phyloP scores from a whole-genome alignment of 1,140 invertebrate genomes.

The Philopotamus ludificatus region DNA sequence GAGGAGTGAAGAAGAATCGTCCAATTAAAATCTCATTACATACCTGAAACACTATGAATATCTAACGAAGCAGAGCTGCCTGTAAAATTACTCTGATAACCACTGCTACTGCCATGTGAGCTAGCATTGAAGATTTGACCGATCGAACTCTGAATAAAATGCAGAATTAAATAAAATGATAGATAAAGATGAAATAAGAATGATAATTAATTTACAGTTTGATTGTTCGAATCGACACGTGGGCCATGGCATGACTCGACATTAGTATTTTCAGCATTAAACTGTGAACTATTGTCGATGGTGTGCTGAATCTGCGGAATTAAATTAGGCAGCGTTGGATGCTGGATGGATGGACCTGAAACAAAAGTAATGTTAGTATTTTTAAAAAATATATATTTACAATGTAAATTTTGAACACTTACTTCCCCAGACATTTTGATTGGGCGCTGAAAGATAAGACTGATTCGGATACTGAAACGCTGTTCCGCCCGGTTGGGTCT shows the following conservation, averaged over 20 bases:
- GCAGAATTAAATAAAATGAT: neutral
- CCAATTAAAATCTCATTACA: neutral
- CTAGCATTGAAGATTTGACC: constrained; percentile 51
- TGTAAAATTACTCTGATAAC: constrained; percentile 58
- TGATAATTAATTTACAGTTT: constrained; percentile 24
- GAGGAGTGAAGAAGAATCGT: no score
- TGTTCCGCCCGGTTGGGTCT: constrained; percentile 38
- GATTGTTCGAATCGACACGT: constrained; percentile 20
- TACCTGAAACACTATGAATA: constrained; percentile 52
- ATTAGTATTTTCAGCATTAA: constrained; percentile 1
- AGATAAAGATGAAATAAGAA: neutral
- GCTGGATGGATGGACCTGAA: constrained; percentile 7
- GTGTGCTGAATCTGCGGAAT: neutral
- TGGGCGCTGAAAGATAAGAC: constrained; percentile 15
- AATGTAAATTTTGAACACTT: constrained; percentile 35
- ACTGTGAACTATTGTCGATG: constrained; percentile 8
- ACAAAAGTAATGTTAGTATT: neutral
- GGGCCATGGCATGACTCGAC: constrained; percentile 9
- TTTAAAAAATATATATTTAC: neutral
- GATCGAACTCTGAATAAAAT: constrained; percentile 45
- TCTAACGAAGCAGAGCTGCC: constrained; percentile 53
- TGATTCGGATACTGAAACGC: constrained; percentile 36
- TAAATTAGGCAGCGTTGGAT: neutral
- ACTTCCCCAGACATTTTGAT: constrained; percentile 48
- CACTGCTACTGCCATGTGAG: constrained; percentile 50